Evolutionary conservation across 2,113 vertebrate species (phyloP).

Genomic region (Cisticola juncidis): DNA sequence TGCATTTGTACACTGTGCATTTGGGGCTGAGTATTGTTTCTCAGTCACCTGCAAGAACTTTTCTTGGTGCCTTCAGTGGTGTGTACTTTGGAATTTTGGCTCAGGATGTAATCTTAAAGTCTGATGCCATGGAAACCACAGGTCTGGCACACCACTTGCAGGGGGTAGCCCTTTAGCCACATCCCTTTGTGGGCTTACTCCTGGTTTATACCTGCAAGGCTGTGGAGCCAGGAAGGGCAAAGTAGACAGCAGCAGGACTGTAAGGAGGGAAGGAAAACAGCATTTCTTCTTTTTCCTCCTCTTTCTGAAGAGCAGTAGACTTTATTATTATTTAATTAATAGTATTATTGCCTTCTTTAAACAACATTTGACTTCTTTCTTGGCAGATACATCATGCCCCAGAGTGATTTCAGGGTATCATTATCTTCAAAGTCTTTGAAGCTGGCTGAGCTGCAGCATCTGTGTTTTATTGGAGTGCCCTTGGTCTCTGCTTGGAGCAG

Average conservation of each 20-base stretch:
- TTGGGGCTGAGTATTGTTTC: background rate
- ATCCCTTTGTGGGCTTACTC: rapidly evolving
- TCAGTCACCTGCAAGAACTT: background rate
- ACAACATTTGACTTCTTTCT: constrained; percentile 9
- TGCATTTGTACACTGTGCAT: background rate
- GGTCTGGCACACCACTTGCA: rapidly evolving
- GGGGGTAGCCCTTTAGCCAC: background rate
- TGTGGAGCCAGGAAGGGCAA: background rate
- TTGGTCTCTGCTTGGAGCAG: background rate
- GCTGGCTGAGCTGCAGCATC: constrained; percentile 19
- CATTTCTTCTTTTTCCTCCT: background rate
- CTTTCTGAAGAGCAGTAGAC: background rate
- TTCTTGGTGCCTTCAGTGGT: background rate
- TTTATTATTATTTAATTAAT: constrained; percentile 1
- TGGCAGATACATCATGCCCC: background rate
- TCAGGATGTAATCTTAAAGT: background rate
- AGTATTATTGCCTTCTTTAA: constrained; percentile 1
- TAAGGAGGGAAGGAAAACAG: background rate
- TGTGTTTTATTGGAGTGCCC: constrained; percentile 3
- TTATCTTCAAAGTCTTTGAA: constrained; percentile 50
- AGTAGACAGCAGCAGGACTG: background rate
- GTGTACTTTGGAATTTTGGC: background rate
- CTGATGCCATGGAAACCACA: background rate
- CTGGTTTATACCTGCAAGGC: background rate
- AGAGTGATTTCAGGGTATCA: background rate